Evolutionary conservation across 30 jellyfish, hydroid and myxozoan genomes (phyloP), one percentile per base, ranked within the genome.

Genomic region (Turritopsis dohrnii): DNA sequence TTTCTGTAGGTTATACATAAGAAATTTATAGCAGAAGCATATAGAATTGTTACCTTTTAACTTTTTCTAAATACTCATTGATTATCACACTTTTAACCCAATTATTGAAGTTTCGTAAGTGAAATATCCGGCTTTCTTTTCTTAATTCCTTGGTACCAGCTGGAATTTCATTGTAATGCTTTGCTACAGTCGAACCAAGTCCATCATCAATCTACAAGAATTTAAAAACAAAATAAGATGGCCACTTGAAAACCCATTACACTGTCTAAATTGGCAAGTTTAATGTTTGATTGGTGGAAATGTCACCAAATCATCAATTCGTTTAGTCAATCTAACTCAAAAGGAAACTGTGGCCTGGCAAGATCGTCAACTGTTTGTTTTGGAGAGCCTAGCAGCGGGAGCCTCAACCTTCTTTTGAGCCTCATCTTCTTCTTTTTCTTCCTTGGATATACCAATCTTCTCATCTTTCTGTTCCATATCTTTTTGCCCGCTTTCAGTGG

Each of bases 41-140:
- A 23, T 24, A 71, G 16, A 23, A 81, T 60, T 71, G 87, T 83
- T 87, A 94, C 99, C 94, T 84, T 74, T 86, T 94, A 7, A 90
- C 91, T 79, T 94, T 94, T 29, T 89, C 96, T 24, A 94, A 82
- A 53, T 25, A 94, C 74, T 94, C 99, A 79, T 89, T 94, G 76
- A 94, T 94, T 72, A 94, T 28, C 3, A 94, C 99, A 88, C 96
- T 94, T 79, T 94, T 94, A 53, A 94, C 96, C 99, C 99, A 94
- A 81, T 94, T 94, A 88, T 94, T 94, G 80, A 94, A 94, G 71
- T 86, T 94, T 27, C 99, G 54, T 28, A 94, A 87, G 76, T 88
- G 86, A 76, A 94, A 88, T 17, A 94, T 94, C 65, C 94, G 87
- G 69, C 99, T 94, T 52, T 94, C 97, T 79, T 86, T 94, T 52